Evolutionary conservation across 2,113 vertebrate genomes (phyloP).

Genomic region (Cinclus cinclus): DNA sequence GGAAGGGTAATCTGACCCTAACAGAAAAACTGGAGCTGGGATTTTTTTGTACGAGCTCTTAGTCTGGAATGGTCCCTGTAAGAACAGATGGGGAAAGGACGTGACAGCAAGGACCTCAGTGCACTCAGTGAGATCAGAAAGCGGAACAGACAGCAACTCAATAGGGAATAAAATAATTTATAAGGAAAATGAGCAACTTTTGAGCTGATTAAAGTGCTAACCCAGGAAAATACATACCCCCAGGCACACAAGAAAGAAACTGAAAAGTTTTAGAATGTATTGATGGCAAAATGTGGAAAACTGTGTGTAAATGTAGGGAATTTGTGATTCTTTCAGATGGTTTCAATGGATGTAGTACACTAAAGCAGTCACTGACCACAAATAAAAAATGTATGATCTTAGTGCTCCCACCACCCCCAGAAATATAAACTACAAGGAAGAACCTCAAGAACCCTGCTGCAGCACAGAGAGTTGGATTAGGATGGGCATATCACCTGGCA

Average conservation of each 20-base stretch:
- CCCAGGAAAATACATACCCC: background rate
- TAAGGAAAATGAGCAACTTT: background rate
- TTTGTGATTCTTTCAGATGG: background rate
- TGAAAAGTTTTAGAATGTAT: background rate
- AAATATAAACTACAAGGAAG: background rate
- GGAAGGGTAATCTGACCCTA: slow-evolving; percentile 13
- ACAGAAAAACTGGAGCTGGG: background rate
- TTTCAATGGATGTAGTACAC: background rate
- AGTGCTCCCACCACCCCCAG: background rate
- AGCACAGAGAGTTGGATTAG: background rate
- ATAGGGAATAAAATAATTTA: background rate
- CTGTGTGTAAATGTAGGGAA: background rate
- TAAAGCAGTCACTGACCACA: background rate
- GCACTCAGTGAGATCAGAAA: background rate
- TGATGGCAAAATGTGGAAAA: background rate
- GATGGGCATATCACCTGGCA: background rate
- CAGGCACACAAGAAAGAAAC: background rate
- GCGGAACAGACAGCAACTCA: background rate
- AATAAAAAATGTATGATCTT: background rate
- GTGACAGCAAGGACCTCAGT: background rate
- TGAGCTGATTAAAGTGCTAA: background rate
- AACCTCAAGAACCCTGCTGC: background rate
- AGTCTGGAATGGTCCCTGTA: background rate
- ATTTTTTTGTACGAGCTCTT: background rate
- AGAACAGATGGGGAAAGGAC: slow-evolving; percentile 1